A percentile compares a stretch with the other conserved stretches of the same genome.
phyloP scores from a whole-genome alignment of 1,140 invertebrate species.

The Drosophila pruinosa region DNA sequence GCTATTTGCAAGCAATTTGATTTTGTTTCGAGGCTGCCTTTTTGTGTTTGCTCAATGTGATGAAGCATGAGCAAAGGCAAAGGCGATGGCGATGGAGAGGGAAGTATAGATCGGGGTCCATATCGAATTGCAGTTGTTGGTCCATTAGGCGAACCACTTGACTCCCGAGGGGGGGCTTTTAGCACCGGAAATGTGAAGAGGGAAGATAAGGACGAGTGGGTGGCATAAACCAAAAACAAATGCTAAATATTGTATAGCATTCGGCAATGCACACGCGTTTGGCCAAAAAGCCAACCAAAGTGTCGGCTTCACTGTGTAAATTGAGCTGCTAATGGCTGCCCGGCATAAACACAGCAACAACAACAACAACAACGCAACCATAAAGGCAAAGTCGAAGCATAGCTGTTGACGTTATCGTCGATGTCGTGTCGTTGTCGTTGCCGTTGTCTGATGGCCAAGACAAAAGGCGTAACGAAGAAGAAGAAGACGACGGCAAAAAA shows the following conservation, averaged over 20 bases:
- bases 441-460: slow-evolving; percentile 25
- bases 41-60: slow-evolving; percentile 55
- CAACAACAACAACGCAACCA: slow-evolving; percentile 19
- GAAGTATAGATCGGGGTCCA: slow-evolving; percentile 8
- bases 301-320: slow-evolving; percentile 54
- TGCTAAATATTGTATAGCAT: slow-evolving; percentile 73
- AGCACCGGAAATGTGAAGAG: slow-evolving; percentile 43
- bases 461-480: slow-evolving; percentile 11
- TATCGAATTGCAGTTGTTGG: slow-evolving; percentile 72
- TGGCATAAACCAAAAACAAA: slow-evolving; percentile 44
- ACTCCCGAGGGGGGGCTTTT: slow-evolving; percentile 47
- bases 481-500: neutral
- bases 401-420: slow-evolving; percentile 31
- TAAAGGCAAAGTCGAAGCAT: neutral
- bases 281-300: slow-evolving; percentile 43
- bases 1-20: slow-evolving; percentile 76
- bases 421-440: slow-evolving; percentile 8
- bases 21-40: slow-evolving; percentile 55
- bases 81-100: neutral
- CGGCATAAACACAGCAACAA: slow-evolving; percentile 36
- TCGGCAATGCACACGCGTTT: slow-evolving; percentile 44
- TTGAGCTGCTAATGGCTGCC: slow-evolving; percentile 71
- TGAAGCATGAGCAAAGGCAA: slow-evolving; percentile 33
- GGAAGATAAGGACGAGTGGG: neutral
- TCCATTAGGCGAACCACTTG: slow-evolving; percentile 74